These are phyloP conservation scores for Apamea sordens DNA, from an alignment of 2,888 invertebrate genomes.

Conservation along the genomic window DNA sequence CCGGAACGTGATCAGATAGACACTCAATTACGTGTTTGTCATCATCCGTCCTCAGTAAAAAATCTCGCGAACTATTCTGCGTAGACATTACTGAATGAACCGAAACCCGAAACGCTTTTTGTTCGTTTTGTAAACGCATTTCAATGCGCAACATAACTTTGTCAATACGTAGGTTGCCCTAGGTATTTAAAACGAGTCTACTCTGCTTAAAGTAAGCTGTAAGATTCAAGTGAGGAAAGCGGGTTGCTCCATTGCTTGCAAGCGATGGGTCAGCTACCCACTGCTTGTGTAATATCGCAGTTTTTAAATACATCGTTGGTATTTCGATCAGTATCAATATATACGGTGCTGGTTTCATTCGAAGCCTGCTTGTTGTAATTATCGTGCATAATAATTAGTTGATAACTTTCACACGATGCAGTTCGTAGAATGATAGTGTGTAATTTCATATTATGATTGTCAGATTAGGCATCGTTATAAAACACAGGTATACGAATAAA, in stretches of 20 bases:
- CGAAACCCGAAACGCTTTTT: constrained; percentile 19
- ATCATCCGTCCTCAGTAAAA: background rate
- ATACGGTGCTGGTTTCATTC: constrained; percentile 58
- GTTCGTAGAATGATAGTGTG: constrained; percentile 25
- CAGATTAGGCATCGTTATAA: background rate
- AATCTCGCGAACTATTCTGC: constrained; percentile 3
- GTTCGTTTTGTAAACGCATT: constrained; percentile 36
- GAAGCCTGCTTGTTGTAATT: constrained; percentile 53
- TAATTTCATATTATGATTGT: constrained; percentile 4
- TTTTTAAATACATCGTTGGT: constrained; percentile 62
- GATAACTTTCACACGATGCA: constrained; percentile 45
- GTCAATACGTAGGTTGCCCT: constrained; percentile 43
- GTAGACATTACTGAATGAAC: constrained; percentile 17
- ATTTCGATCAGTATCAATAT: constrained; percentile 59
- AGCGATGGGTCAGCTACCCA: constrained; percentile 60
- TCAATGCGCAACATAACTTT: constrained; percentile 24
- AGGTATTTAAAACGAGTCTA: constrained; percentile 43
- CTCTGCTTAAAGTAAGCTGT: constrained; percentile 31
- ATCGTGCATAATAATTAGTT: constrained; percentile 52
- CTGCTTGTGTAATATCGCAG: constrained; percentile 54
- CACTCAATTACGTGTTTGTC: constrained; percentile 24
- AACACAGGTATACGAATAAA: background rate
- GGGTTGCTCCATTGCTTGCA: constrained; percentile 57
- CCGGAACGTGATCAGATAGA: constrained; percentile 49
- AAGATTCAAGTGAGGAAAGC: constrained; percentile 58